Conservation (phyloP, 2,113 vertebrate genomes). For the Cyrtonyx montezumae region DNA sequence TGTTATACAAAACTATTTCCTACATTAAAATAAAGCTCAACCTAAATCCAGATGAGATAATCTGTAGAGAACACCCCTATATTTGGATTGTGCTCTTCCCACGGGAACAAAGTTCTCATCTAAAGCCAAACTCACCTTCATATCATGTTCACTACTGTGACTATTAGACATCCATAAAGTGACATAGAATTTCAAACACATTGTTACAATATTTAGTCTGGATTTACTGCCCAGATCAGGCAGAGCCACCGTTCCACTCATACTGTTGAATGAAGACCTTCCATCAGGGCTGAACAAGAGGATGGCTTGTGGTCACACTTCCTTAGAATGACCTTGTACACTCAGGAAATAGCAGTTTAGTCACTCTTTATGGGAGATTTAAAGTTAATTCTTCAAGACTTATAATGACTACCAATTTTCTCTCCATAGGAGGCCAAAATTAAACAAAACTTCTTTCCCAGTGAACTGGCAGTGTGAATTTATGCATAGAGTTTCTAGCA, state of each 20-base stretch:
- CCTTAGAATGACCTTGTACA: neutral
- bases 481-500: neutral
- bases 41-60: neutral
- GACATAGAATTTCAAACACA: neutral
- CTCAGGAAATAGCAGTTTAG: neutral
- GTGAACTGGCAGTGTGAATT: neutral
- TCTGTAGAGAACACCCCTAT: neutral
- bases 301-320: neutral
- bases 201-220: neutral
- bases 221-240: neutral
- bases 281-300: rapidly evolving
- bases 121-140: neutral
- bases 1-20: neutral
- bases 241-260: neutral
- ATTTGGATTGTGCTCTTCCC: neutral
- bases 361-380: neutral
- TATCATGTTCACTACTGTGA: too few relatives aligned
- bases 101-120: neutral
- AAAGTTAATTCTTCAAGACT: neutral
- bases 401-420: neutral
- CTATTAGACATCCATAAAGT: neutral
- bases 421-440: neutral
- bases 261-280: neutral
- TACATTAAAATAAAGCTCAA: neutral
- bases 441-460: neutral